phyloP scores from a whole-genome alignment of 2,888 invertebrate species.

The Odontothrips loti region DNA sequence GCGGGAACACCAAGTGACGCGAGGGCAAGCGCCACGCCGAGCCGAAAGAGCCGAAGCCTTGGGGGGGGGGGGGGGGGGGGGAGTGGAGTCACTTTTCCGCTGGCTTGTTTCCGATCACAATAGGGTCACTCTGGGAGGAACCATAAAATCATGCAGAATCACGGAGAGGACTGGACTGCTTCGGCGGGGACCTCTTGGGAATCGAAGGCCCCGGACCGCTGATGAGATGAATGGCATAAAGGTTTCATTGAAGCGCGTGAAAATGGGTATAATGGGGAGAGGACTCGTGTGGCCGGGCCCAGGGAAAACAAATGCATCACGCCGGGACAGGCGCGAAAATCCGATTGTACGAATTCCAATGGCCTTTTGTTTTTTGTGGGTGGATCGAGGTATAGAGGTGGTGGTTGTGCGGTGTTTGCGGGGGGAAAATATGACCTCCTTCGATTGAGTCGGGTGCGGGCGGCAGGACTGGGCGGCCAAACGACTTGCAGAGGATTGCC shows the following conservation, averaged over 20 bases:
- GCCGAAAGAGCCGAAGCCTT: too few relatives aligned
- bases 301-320: slow-evolving; percentile 20
- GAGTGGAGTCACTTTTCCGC: too few relatives aligned
- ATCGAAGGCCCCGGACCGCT: neutral
- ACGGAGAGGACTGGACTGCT: too few relatives aligned
- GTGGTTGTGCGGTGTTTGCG: neutral
- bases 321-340: slow-evolving; percentile 12
- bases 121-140: neutral
- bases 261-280: slow-evolving; percentile 20
- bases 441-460: too few relatives aligned
- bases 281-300: neutral
- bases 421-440: neutral
- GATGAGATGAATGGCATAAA: slow-evolving; percentile 4
- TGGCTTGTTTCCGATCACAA: too few relatives aligned
- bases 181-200: neutral
- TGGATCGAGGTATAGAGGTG: neutral
- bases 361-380: neutral
- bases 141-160: slow-evolving; percentile 20
- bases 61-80: too few relatives aligned
- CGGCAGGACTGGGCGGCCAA: too few relatives aligned
- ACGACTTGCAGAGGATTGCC: too few relatives aligned
- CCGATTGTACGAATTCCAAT: slow-evolving; percentile 2
- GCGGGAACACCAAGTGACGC: too few relatives aligned
- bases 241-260: slow-evolving; percentile 18
- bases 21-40: too few relatives aligned